These are phyloP conservation scores for Papilio helenus DNA, from an alignment of 1,140 invertebrate genomes.

Conservation along the genomic window DNA sequence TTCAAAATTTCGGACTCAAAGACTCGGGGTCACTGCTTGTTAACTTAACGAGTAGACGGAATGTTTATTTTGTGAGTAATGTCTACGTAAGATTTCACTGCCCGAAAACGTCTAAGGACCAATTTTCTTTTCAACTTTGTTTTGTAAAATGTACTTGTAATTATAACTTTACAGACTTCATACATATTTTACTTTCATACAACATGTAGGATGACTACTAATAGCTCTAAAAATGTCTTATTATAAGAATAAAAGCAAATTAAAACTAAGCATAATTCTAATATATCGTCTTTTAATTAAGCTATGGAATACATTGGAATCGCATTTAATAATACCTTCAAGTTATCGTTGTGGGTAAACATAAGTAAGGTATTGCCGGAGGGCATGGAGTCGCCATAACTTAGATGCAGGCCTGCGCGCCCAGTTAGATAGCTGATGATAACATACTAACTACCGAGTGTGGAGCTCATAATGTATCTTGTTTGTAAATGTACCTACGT, in stretches of 20 bases:
- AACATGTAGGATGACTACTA: not conserved
- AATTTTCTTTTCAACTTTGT: slow-evolving; percentile 1
- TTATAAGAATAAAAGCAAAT: not conserved
- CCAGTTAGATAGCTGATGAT: slow-evolving; percentile 13
- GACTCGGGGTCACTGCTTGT: slow-evolving; percentile 15
- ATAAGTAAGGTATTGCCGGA: slow-evolving; percentile 17
- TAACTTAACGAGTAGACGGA: slow-evolving; percentile 19
- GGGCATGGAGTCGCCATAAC: slow-evolving; percentile 21
- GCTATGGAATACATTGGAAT: not conserved
- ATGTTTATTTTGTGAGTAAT: slow-evolving; percentile 20
- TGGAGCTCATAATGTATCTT: slow-evolving; percentile 12
- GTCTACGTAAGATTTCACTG: slow-evolving; percentile 10
- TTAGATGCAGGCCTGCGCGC: not conserved
- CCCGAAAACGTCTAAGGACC: not conserved
- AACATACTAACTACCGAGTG: slow-evolving; percentile 19
- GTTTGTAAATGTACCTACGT: not conserved
- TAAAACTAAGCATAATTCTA: not conserved
- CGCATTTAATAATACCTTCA: slow-evolving; percentile 17
- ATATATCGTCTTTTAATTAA: not conserved
- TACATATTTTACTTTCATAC: not conserved
- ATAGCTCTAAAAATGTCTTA: not conserved
- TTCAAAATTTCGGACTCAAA: slow-evolving; percentile 19
- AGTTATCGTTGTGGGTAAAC: slow-evolving; percentile 25
- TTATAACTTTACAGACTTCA: slow-evolving; percentile 2
- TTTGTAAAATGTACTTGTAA: not conserved